Percentiles rank a stretch among this genome's conserved stretches.
Conservation (phyloP, 2,113 vertebrate species). For the Chionomys nivalis region DNA sequence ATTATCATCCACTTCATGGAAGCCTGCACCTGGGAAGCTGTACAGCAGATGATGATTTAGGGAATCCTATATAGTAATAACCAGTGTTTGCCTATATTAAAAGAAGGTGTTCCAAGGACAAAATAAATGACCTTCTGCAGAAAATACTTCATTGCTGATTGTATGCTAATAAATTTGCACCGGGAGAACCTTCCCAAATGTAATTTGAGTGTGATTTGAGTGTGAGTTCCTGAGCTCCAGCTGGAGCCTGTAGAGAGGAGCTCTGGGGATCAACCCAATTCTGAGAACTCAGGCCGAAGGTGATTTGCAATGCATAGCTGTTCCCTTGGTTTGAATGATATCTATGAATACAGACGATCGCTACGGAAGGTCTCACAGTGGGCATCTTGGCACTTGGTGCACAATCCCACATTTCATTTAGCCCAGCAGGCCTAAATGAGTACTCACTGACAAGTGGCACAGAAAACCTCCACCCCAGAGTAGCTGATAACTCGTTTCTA, state of each 20-base stretch:
- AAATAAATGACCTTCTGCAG: slow-evolving; percentile 12
- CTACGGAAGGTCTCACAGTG: slow-evolving; percentile 16
- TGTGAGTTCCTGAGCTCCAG: neutral
- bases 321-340: slow-evolving; percentile 6
- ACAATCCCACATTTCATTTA: slow-evolving; percentile 30
- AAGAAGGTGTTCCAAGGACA: neutral
- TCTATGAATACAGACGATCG: slow-evolving; percentile 32
- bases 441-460: neutral
- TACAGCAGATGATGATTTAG: slow-evolving; percentile 1
- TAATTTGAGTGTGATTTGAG: slow-evolving; percentile 47
- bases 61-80: neutral
- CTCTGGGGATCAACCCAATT: neutral
- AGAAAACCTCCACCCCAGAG: neutral
- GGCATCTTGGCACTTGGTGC: neutral
- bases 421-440: slow-evolving; percentile 18
- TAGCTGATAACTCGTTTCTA: slow-evolving; percentile 38
- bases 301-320: slow-evolving; percentile 8
- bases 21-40: neutral
- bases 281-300: neutral
- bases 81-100: neutral
- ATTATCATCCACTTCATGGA: neutral
- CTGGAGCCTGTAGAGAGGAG: neutral
- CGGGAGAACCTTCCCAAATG: neutral
- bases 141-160: slow-evolving; percentile 25
- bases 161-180: neutral